Percentiles rank a stretch among this genome's conserved stretches.
phyloP scores from a whole-genome alignment of 2,797 vertebrate species.

The Eurystomus glaucurus region DNA sequence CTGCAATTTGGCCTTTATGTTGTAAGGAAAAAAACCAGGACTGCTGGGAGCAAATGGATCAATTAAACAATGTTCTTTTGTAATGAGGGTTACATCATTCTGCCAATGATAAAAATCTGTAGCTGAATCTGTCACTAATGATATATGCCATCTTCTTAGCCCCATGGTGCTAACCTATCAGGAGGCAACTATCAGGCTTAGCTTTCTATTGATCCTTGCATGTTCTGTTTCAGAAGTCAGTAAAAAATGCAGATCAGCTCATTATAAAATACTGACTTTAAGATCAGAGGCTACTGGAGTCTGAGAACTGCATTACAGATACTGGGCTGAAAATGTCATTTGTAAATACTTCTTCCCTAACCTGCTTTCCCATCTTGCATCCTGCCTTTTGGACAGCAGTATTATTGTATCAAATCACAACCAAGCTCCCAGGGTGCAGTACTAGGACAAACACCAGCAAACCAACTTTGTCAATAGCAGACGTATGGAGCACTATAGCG shows the following conservation, averaged over 20 bases:
- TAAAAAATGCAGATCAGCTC: not conserved
- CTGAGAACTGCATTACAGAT: not conserved
- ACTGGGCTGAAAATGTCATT: not conserved
- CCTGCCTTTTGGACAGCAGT: not conserved
- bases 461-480: not conserved
- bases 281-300: not conserved
- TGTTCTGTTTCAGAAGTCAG: not conserved
- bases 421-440: not conserved
- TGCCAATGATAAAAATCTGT: constrained; percentile 34
- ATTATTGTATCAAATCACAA: not conserved
- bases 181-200: not conserved
- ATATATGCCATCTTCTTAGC: constrained; percentile 12
- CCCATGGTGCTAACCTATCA: not conserved
- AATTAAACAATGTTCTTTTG: constrained; percentile 55
- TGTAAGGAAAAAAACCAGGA: not conserved
- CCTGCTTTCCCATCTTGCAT: not conserved
- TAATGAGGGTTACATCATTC: constrained; percentile 50
- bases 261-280: not conserved
- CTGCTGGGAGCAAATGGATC: constrained; percentile 41
- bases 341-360: not conserved
- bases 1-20: constrained; percentile 38
- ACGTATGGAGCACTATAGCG: fast-evolving
- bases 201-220: constrained; percentile 8
- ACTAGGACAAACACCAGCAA: not conserved
- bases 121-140: constrained; percentile 1